Percentiles rank a stretch among this genome's conserved stretches.
phyloP scores from a whole-genome alignment of 2,888 invertebrate species.

The Chaetogeoica ovagalla region DNA sequence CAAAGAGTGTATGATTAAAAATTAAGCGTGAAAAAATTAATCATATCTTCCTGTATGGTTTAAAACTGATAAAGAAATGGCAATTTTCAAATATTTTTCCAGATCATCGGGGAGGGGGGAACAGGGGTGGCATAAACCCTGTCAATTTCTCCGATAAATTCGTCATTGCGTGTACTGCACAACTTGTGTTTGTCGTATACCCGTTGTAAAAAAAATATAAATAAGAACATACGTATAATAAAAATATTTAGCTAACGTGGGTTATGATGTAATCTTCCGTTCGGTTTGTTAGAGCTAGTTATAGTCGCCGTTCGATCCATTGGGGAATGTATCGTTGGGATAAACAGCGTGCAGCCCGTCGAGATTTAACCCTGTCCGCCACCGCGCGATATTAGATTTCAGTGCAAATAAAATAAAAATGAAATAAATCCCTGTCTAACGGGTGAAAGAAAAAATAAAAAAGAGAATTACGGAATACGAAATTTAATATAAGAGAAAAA shows the following conservation, averaged over 20 bases:
- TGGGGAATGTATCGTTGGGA: slow-evolving; percentile 27
- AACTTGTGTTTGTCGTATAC: no score
- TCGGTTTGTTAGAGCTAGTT: slow-evolving; percentile 22
- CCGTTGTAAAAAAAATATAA: background rate
- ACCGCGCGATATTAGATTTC: slow-evolving; percentile 12
- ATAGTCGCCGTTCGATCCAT: slow-evolving; percentile 2
- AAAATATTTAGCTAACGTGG: background rate
- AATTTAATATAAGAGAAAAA: background rate
- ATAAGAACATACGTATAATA: background rate
- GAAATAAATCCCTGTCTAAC: slow-evolving; percentile 1
- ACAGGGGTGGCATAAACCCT: no score
- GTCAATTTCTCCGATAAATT: no score
- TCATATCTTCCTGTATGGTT: no score
- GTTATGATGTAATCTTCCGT: slow-evolving; percentile 6
- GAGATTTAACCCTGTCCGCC: slow-evolving; percentile 1
- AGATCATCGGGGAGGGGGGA: no score
- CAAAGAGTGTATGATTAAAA: no score
- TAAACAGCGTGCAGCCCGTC: slow-evolving; percentile 12
- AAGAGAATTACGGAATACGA: background rate
- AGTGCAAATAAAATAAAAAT: slow-evolving; percentile 20
- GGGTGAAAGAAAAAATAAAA: background rate
- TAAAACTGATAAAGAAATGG: no score
- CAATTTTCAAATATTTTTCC: no score
- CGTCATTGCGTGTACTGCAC: no score
- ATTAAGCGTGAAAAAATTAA: no score